phyloP scores from a whole-genome alignment of 2,113 vertebrate species.

The Mastomys natalensis region DNA sequence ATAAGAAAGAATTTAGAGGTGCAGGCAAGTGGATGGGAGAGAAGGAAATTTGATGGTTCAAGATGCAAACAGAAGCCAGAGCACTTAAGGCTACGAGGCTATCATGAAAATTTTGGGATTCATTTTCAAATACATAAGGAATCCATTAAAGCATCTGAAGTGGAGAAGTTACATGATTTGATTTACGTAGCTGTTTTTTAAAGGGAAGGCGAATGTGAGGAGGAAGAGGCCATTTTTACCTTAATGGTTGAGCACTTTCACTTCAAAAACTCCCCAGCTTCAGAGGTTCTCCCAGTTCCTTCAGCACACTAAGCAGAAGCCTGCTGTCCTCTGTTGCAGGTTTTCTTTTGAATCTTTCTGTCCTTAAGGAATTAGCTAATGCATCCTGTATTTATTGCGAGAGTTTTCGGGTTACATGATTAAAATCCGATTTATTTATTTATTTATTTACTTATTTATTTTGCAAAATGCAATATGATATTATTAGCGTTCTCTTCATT shows the following conservation, averaged over 20 bases:
- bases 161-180: background rate
- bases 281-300: background rate
- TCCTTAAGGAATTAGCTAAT: background rate
- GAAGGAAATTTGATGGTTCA: background rate
- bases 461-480: background rate
- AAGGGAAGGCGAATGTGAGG: background rate
- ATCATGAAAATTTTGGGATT: background rate
- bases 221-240: background rate
- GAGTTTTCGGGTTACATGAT: background rate
- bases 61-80: slow-evolving; percentile 27
- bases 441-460: too few species aligned
- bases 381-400: background rate
- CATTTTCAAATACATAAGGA: background rate
- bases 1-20: background rate
- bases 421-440: too few species aligned
- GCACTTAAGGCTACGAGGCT: background rate
- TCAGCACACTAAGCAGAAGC: background rate
- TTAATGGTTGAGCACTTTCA: background rate
- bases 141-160: slow-evolving; percentile 11
- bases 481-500: background rate
- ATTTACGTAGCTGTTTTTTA: background rate
- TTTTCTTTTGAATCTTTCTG: background rate
- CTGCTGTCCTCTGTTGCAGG: background rate
- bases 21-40: background rate
- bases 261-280: background rate